These are phyloP conservation scores for Irena cyanogastra DNA, from an alignment of 2,113 vertebrate genomes.

Conservation along the genomic window DNA sequence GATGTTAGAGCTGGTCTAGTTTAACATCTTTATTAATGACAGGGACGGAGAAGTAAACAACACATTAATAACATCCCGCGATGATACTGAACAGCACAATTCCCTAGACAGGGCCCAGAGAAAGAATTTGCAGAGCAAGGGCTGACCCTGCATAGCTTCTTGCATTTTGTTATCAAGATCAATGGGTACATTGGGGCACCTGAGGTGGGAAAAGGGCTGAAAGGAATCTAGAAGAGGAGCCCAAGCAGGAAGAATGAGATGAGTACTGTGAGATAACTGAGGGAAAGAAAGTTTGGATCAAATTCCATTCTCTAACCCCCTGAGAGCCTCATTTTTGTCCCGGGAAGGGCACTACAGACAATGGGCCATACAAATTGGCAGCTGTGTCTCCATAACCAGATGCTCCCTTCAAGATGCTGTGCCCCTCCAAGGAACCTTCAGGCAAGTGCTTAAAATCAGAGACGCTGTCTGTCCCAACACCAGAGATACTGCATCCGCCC, in stretches of 20 bases:
- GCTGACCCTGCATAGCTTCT: background rate
- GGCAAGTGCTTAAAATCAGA: background rate
- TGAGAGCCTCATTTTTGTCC: background rate
- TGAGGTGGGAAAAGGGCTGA: background rate
- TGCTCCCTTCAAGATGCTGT: background rate
- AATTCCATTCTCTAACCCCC: background rate
- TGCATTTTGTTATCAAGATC: background rate
- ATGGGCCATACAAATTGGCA: background rate
- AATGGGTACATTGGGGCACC: background rate
- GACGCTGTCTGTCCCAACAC: background rate
- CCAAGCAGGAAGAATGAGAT: background rate
- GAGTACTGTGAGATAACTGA: background rate
- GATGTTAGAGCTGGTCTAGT: conserved; percentile 25
- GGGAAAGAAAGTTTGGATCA: background rate
- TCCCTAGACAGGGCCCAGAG: background rate
- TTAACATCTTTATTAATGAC: conserved; percentile 64
- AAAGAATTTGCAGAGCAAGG: background rate
- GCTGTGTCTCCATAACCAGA: background rate
- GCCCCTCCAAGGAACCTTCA: background rate
- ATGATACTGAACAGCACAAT: background rate
- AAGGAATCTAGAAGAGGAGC: background rate
- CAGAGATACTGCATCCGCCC: rapidly evolving
- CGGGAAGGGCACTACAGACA: rapidly evolving
- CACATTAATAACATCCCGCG: conserved; percentile 31
- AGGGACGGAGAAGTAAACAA: conserved; percentile 51